Base-by-base conservation (phyloP, 2,888 invertebrate genomes). In the Clepsis dumicolana region DNA sequence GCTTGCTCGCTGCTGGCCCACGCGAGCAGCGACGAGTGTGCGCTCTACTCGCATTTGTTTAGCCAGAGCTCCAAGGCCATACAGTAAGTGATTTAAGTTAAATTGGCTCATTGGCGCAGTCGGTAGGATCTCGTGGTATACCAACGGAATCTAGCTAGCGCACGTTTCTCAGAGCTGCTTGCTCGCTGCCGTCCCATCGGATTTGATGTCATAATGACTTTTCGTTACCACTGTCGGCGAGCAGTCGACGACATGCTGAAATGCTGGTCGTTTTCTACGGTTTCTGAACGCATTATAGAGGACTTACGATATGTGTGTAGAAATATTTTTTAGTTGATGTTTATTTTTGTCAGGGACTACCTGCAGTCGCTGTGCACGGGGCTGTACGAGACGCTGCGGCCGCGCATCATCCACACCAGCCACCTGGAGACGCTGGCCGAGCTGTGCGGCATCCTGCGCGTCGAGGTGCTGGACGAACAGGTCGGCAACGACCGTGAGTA, bases 351-450 rank as follows among this genome's bases (percentile, higher is more conserved):
- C 84, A 96, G 96, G n/a, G 94, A 95, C 4, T 98, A 98, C 87
- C 91, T 98, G 61, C 98, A 97, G 77, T 95, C 96, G 0, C 90
- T 99, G 0, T 99, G 99, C 83, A 97, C 96, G 60, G 96, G 96
- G 38, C 87, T 99, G 35, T 99, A 99, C 84, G 99, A 99, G 85
- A 96, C 96, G 4, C 93, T 99, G 73, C 94, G 99, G 1, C 99
- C 99, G 0, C 96, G 98, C 77, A 96, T 99, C 65, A 98, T 99
- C 72, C 98, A 98, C 87, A 98, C 99, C 71, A 98, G 98, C 84
- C 99, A 99, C 87, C 93, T 99, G 82, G 99, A 99, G 94, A 99
- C 99, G 0, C 93, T 99, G 25, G 98, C 99, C 0, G 99, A 99
- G 88, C 96, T 99, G 60, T 99, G 99, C 84, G 97, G 97, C 50